Evolutionary conservation across 2,888 invertebrate species (phyloP), one percentile per base, ranked within the genome.

Genomic region (Theodoxus fluviatilis): DNA sequence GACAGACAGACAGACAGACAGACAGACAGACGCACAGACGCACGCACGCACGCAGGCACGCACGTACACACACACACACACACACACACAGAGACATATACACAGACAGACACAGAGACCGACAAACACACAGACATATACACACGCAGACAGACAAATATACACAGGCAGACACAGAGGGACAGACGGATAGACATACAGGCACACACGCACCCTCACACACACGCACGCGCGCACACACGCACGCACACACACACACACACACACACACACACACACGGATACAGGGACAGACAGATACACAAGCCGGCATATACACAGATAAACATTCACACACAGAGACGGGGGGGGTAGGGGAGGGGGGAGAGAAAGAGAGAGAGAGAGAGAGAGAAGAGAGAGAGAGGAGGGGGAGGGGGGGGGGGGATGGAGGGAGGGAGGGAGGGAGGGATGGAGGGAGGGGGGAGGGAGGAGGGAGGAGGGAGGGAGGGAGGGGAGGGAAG

Each of bases 381-480:
- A 28, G 61, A 38, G 68, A 68, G 40, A 40, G 43, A 59, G 43
- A n/a, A 61, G 59, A 59, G 37, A 61, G 40, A 59, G 40, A 43
- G 40, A 61, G 61, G 33, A 61, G 43, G 40, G 43, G 68, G 40
- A 31, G 43, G 47, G 43, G 40, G 31, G 61, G 43, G 40, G 22
- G 59, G 61, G 43, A 68, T 59, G 22, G 40, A 25, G 52, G 25
- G 7, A 55, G 25, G 38, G 49, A 22, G n/a, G 35, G 18, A 22
- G 47, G 33, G 52, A 35, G n/a, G 52, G 37, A 18, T 37, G 49
- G 22, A 25, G 49, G 52, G 22, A 67, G 31, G 33, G 43, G 49
- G 18, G 47, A 35, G 33, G 47, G 33, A 49, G 47, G 33, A 15
- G 28, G 35, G 18, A 49, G 33, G 22, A 49, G 49, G 18, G 33